Conservation (phyloP, 2,113 vertebrate genomes). For the Tiliqua scincoides region DNA sequence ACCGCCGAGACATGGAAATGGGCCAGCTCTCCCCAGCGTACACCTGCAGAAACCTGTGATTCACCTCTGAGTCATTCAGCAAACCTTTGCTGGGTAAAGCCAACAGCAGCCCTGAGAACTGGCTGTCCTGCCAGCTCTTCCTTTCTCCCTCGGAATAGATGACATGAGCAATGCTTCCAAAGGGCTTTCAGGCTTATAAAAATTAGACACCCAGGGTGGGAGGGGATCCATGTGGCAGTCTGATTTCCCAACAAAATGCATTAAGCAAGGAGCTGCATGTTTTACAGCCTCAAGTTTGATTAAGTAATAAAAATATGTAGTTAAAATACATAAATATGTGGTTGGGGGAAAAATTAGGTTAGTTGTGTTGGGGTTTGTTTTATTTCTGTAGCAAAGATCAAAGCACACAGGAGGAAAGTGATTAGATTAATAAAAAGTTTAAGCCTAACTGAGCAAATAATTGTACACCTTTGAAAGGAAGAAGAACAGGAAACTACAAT, state of each 20-base stretch:
- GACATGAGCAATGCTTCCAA: conserved; percentile 78
- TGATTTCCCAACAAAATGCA: conserved; percentile 79
- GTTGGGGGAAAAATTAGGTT: conserved; percentile 68
- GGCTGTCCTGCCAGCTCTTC: conserved; percentile 67
- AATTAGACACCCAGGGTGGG: conserved; percentile 61
- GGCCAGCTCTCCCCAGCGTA: conserved; percentile 77
- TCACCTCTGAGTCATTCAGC: conserved; percentile 83
- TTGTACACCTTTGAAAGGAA: conserved; percentile 74
- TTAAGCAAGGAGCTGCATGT: conserved; percentile 79
- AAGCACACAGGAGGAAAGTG: conserved; percentile 76
- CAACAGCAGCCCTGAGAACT: conserved; percentile 62
- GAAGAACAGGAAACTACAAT: conserved; percentile 67
- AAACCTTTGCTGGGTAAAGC: conserved; percentile 75
- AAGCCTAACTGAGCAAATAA: conserved; percentile 85
- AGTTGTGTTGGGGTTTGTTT: not conserved
- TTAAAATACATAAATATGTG: too few species aligned
- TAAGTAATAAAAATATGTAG: conserved; percentile 78
- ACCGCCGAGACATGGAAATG: conserved; percentile 75
- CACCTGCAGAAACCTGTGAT: conserved; percentile 84
- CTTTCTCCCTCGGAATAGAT: conserved; percentile 73
- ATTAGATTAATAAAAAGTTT: conserved; percentile 83
- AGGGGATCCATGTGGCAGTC: conserved; percentile 65
- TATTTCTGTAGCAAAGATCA: conserved; percentile 76
- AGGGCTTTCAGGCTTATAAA: conserved; percentile 73
- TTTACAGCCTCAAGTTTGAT: conserved; percentile 77